Evolutionary conservation across 2,888 invertebrate genomes (phyloP), one percentile per base, ranked within the genome.

Genomic region (Neoscelio sp.): DNA sequence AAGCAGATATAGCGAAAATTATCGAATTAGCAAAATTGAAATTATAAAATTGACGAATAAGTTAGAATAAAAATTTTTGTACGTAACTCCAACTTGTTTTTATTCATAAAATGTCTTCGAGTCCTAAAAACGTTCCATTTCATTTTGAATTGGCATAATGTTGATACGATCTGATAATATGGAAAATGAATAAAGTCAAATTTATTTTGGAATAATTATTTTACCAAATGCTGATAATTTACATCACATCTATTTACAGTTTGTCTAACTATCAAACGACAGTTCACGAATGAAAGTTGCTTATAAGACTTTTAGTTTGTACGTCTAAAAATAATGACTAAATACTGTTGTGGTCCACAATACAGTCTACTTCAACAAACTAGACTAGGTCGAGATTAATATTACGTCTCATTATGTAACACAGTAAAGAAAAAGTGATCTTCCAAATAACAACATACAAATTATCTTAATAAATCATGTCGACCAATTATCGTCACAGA

Each of bases 1-100:
- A 52, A 3, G 2, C 35, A 7, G 48, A 48, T 12, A 52, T 75
- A 26, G 54, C 3, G 6, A 13, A 42, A 30, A 79, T 75, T 13
- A 79, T 79, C 17, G 40, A 30, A 26, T 7, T 8, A 10, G 28
- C 38, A 7, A 28, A 42, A 30, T 3, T 12, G 10, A 18, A 60
- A 30, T 20, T 20, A 33, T 33, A 60, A 12, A 28, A 13, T 40
- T 15, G 23, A 40, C 10, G 40, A 2, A 40, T 18, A 48, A 18
- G 12, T 26, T 23, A 1, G 8, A 50, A 50, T 30, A 28, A 33
- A 18, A 23, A 23, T 4, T 6, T 30, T 44, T 28, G 10, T 26
- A 68, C 12, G 23, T 26, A 38, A 38, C 6, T 2, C 15, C 2
- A 12, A 12, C 12, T 35, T 15, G n/a, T n/a, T n/a, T n/a, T n/a